phyloP scores from a whole-genome alignment of 2,797 vertebrate genomes.

The Neoniphon sammara region DNA sequence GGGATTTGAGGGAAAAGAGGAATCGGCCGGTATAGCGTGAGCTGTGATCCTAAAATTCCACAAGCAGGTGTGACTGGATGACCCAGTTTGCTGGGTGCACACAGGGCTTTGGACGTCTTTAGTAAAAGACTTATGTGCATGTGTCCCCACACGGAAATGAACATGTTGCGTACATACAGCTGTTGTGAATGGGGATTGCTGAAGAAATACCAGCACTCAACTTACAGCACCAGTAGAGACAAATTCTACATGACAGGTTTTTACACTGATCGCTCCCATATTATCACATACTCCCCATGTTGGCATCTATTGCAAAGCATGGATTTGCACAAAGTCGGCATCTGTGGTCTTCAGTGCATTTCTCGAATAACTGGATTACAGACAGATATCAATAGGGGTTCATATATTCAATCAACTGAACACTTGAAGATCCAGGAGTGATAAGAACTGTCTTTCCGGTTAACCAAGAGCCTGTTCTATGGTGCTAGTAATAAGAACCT shows the following conservation, averaged over 20 bases:
- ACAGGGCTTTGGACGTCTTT: slow-evolving; percentile 60
- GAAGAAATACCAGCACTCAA: slow-evolving; percentile 49
- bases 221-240: slow-evolving; percentile 22
- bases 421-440: slow-evolving; percentile 33
- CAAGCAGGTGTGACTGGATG: slow-evolving; percentile 74
- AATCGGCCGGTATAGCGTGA: slow-evolving; percentile 64
- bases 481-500: slow-evolving; percentile 65
- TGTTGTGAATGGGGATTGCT: slow-evolving; percentile 51
- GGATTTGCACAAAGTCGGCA: slow-evolving; percentile 52
- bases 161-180: slow-evolving; percentile 65
- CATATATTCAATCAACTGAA: slow-evolving; percentile 11
- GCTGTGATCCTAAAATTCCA: slow-evolving; percentile 70
- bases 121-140: slow-evolving; percentile 52
- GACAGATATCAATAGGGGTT: slow-evolving; percentile 1
- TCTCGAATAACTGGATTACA: slow-evolving; percentile 3
- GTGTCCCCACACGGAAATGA: slow-evolving; percentile 66
- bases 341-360: background rate
- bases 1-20: slow-evolving; percentile 60
- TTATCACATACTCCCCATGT: slow-evolving; percentile 49
- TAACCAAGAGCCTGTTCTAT: slow-evolving; percentile 12
- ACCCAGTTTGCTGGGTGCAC: slow-evolving; percentile 59
- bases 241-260: slow-evolving; percentile 21
- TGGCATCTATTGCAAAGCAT: slow-evolving; percentile 41
- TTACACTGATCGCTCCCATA: slow-evolving; percentile 48
- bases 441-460: slow-evolving; percentile 35